Evolutionary conservation across 2,888 invertebrate genomes (phyloP).

Genomic region (Ormia ochracea): DNA sequence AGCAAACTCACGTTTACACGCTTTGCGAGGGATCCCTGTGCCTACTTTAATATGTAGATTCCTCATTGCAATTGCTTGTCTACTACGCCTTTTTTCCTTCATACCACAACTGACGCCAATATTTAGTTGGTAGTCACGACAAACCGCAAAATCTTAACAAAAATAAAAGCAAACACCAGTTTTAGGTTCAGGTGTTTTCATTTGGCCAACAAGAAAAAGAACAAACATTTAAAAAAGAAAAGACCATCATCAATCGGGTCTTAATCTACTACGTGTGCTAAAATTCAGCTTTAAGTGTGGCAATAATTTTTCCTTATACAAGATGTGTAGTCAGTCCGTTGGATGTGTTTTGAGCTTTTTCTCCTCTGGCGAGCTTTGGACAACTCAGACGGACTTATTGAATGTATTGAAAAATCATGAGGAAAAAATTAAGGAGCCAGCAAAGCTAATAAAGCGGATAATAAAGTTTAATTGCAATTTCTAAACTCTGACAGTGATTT

Average conservation of each 20-base stretch:
- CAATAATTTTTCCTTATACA: conserved; percentile 27
- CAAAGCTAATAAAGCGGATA: neutral
- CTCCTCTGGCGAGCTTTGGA: neutral
- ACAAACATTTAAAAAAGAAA: neutral
- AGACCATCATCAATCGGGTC: conserved; percentile 17
- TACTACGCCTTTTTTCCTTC: conserved; percentile 38
- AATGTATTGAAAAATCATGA: neutral
- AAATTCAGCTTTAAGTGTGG: conserved; percentile 45
- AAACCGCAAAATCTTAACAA: conserved; percentile 5
- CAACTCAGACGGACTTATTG: neutral
- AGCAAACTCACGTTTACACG: neutral
- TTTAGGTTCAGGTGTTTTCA: conserved; percentile 45
- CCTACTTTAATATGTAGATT: conserved; percentile 24
- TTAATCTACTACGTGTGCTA: conserved; percentile 53
- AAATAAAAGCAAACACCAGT: conserved; percentile 2
- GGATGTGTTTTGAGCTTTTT: neutral
- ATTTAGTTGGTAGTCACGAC: conserved; percentile 50
- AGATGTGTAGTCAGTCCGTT: neutral
- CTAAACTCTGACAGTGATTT: neutral
- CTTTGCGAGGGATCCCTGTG: neutral
- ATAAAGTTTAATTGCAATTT: conserved; percentile 18
- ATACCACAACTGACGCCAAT: conserved; percentile 36
- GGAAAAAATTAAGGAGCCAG: neutral
- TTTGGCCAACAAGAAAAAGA: neutral
- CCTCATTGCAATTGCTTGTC: conserved; percentile 1